These are phyloP conservation scores for Callyntrura guangdongensis DNA, from an alignment of 2,888 invertebrate species.

Conservation along the genomic window DNA sequence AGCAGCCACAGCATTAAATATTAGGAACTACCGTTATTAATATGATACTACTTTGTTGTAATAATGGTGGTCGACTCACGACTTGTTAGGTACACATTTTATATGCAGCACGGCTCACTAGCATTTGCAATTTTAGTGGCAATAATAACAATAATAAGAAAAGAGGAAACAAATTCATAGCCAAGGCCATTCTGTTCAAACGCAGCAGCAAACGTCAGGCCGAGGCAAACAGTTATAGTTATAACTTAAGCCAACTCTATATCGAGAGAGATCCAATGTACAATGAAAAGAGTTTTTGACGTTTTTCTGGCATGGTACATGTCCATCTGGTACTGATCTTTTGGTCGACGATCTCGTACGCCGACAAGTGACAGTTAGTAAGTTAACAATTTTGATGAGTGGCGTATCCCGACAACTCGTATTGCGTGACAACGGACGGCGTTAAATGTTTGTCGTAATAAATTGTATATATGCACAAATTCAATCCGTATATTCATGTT, in stretches of 20 bases:
- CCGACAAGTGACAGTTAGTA: too few relatives aligned
- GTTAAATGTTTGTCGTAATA: too few relatives aligned
- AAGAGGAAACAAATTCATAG: slow-evolving; percentile 42
- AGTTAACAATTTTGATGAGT: too few relatives aligned
- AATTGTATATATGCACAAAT: too few relatives aligned
- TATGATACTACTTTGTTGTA: not conserved
- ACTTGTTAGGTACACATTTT: not conserved
- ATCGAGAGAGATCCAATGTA: not conserved
- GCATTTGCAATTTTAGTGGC: not conserved
- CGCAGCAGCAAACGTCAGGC: slow-evolving; percentile 4
- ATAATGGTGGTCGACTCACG: slow-evolving; percentile 22
- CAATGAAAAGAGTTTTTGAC: slow-evolving; percentile 8
- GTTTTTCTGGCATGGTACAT: slow-evolving; percentile 1
- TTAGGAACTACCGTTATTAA: not conserved
- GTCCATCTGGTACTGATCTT: too few relatives aligned
- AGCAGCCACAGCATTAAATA: not conserved
- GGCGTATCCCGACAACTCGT: too few relatives aligned
- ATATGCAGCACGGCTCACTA: not conserved
- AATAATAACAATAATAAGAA: not conserved
- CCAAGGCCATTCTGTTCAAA: slow-evolving; percentile 31
- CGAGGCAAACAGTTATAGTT: too few relatives aligned
- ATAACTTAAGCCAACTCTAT: not conserved
- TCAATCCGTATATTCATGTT: too few relatives aligned
- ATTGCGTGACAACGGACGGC: too few relatives aligned
- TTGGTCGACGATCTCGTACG: too few relatives aligned